Evolutionary conservation across 1,140 invertebrate genomes (phyloP).

Genomic region (Zaprionus tsacasi): DNA sequence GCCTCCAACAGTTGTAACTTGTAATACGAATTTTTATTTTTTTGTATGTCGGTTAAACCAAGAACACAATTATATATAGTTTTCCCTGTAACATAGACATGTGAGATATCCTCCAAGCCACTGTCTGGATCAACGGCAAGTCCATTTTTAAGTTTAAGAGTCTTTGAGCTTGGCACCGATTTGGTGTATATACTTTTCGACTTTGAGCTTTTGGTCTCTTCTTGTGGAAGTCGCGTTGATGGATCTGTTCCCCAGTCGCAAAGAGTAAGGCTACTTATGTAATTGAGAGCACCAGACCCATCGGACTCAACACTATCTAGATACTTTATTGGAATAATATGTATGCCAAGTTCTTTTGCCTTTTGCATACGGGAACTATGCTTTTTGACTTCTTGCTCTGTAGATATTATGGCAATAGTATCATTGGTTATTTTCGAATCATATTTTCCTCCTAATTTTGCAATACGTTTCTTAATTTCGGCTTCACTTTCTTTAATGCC

Average conservation of each 20-base stretch:
- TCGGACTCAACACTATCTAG: constrained; percentile 88
- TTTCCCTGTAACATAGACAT: constrained; percentile 89
- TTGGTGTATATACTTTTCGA: constrained; percentile 89
- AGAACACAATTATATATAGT: constrained; percentile 93
- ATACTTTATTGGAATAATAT: constrained; percentile 92
- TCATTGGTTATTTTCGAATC: constrained; percentile 88
- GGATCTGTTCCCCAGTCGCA: constrained; percentile 93
- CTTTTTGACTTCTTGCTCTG: constrained; percentile 89
- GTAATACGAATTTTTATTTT: constrained; percentile 96
- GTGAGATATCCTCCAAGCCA: constrained; percentile 90
- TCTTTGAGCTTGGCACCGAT: constrained; percentile 88
- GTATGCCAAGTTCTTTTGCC: constrained; percentile 89
- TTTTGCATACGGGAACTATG: constrained; percentile 88
- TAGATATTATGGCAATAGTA: constrained; percentile 91
- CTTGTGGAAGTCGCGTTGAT: constrained; percentile 85
- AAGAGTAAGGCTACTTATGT: constrained; percentile 90
- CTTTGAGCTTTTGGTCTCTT: constrained; percentile 86
- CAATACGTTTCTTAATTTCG: constrained; percentile 88
- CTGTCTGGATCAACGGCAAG: constrained; percentile 96
- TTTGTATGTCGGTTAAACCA: constrained; percentile 93
- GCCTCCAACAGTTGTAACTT: constrained; percentile 95
- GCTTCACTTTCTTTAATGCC: constrained; percentile 87
- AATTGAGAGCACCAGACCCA: constrained; percentile 85
- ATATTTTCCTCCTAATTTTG: constrained; percentile 91
- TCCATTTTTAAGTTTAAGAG: constrained; percentile 93